Evolutionary conservation across 2,797 vertebrate genomes (phyloP).

Genomic region (Sebastes diploproa): DNA sequence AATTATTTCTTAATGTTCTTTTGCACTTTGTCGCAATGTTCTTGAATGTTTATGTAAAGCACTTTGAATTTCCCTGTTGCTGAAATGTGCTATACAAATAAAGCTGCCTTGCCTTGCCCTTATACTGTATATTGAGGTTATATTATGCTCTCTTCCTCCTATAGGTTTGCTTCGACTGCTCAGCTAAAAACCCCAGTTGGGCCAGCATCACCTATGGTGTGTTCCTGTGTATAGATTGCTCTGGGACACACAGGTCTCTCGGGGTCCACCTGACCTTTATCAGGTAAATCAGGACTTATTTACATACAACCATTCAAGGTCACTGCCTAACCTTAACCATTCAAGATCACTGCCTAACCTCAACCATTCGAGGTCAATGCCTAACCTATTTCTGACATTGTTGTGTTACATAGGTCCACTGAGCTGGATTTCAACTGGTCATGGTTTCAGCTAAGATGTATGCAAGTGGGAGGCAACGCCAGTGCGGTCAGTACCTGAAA

Average conservation of each 20-base stretch:
- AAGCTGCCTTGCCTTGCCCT: no score
- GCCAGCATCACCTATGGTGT: slow-evolving; percentile 96
- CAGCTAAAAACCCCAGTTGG: slow-evolving; percentile 97
- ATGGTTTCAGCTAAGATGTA: slow-evolving; percentile 96
- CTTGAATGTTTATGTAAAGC: no score
- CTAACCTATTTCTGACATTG: background rate
- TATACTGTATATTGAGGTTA: background rate
- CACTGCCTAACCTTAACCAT: no score
- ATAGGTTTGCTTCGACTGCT: slow-evolving; percentile 94
- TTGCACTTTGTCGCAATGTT: no score
- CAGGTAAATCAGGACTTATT: slow-evolving; percentile 76
- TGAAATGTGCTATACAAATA: no score
- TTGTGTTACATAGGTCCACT: slow-evolving; percentile 85
- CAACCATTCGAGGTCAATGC: no score
- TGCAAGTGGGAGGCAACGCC: slow-evolving; percentile 96
- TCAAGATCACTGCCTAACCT: no score
- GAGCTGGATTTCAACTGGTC: slow-evolving; percentile 98
- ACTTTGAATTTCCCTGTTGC: no score
- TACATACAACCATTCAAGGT: no score
- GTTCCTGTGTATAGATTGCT: slow-evolving; percentile 97
- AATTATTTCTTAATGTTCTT: no score
- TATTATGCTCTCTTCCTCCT: background rate
- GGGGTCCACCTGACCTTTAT: slow-evolving; percentile 96
- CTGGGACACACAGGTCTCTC: slow-evolving; percentile 92
- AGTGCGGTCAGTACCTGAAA: slow-evolving; percentile 84